A percentile compares a stretch with the other conserved stretches of the same genome.
Conservation (phyloP, 2,888 invertebrate genomes). For the Beris chalybata region DNA sequence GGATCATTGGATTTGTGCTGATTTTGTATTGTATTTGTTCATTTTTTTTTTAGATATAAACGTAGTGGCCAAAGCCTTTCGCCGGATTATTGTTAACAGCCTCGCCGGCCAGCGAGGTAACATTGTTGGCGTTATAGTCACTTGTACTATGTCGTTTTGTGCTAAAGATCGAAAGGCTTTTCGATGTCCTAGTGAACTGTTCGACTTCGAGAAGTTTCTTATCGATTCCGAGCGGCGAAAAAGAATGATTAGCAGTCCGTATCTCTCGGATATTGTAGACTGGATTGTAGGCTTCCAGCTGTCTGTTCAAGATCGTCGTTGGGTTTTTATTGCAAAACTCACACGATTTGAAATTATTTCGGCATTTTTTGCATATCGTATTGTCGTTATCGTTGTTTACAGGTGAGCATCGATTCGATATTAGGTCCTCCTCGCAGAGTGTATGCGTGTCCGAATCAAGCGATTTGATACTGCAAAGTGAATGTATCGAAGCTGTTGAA, state of each 20-base stretch:
- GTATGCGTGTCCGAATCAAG: slow-evolving; percentile 28
- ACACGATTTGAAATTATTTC: slow-evolving; percentile 49
- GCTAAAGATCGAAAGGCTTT: slow-evolving; percentile 3
- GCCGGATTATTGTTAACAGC: slow-evolving; percentile 55
- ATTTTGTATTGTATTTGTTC: background rate
- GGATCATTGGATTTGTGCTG: slow-evolving; percentile 18
- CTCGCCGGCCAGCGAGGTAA: slow-evolving; percentile 42
- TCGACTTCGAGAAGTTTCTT: slow-evolving; percentile 54
- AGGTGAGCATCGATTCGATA: no score
- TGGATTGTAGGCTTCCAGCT: slow-evolving; percentile 48
- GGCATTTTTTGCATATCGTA: slow-evolving; percentile 46
- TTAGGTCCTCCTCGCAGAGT: slow-evolving; percentile 6
- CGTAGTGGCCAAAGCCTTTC: slow-evolving; percentile 55
- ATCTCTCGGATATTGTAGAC: slow-evolving; percentile 57
- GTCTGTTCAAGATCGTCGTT: slow-evolving; percentile 41
- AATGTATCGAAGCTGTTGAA: slow-evolving; percentile 34
- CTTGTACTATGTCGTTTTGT: slow-evolving; percentile 20
- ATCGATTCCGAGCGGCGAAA: slow-evolving; percentile 55
- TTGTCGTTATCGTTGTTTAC: slow-evolving; percentile 10
- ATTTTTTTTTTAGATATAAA: slow-evolving; percentile 49
- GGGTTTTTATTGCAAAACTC: slow-evolving; percentile 51
- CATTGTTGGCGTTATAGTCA: slow-evolving; percentile 35
- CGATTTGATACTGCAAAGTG: slow-evolving; percentile 24
- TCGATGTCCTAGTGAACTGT: slow-evolving; percentile 13
- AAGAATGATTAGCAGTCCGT: slow-evolving; percentile 53